Base-by-base conservation (phyloP, 2,113 vertebrate species). In the Donacobius atricapilla region DNA sequence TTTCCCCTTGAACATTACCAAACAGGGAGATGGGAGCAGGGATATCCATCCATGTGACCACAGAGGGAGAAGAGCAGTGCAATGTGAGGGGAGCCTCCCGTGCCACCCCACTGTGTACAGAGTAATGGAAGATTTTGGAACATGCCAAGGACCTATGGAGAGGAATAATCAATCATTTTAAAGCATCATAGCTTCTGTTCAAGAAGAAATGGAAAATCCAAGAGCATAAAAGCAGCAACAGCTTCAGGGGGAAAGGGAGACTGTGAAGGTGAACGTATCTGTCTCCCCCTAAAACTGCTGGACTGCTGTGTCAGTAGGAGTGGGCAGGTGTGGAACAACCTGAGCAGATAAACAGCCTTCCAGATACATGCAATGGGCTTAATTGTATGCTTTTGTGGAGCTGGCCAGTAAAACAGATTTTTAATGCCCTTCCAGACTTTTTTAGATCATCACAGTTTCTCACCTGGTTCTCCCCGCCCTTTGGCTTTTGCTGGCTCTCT, bases 51-150 rank as follows among this genome's bases (percentile, higher is more conserved):
- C 22, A 44, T 13, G 13, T 5, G 65, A 22, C 53, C 21, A 7
- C 0, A 28, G 20, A 7, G 11, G 16, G 8, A 78, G 64, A 60
- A 78, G 57, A 40, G 20, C 15, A 33, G 10, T 18, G 42, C 2
- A 23, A 6, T 1, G 1, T 10, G 44, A 47, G 1, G 4, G 10
- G 6, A 39, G 10, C 8, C 11, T 85, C n/a, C 37, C 2, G 3
- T 44, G 20, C 24, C 53, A 58, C 17, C 40, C 31, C 45, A 33
- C 7, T 9, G 14, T 11, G 13, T 45, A 15, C 14, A 27, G 0
- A 5, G 33, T 33, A 33, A 75, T 15, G 9, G 28, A 48, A 45
- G 8, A 48, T 68, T 85, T 57, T 31, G 47, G 48, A 81, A 61
- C 28, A 10, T 37, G 7, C 3, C 40, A 17, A 64, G 40, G 16